phyloP scores from a whole-genome alignment of 2,888 invertebrate genomes.

The Apodemia mormo region DNA sequence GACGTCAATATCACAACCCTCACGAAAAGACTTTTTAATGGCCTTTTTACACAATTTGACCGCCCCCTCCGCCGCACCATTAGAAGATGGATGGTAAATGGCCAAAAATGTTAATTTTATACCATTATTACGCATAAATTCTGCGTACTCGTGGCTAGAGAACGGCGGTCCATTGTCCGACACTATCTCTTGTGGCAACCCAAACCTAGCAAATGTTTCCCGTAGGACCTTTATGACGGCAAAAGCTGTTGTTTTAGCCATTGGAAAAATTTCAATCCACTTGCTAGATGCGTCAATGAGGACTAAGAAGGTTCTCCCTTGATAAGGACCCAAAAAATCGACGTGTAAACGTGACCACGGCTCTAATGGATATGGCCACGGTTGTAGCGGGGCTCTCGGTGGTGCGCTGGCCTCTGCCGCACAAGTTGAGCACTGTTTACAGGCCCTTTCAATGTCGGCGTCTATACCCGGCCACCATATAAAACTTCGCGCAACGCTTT shows the following conservation, averaged over 20 bases:
- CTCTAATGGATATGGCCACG: slow-evolving; percentile 29
- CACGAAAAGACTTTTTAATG: no score
- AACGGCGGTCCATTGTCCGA: not conserved
- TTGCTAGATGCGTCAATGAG: no score
- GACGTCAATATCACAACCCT: no score
- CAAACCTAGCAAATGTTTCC: not conserved
- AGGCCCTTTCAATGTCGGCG: slow-evolving; percentile 33
- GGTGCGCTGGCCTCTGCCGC: slow-evolving; percentile 20
- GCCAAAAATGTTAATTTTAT: no score
- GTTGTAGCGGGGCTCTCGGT: slow-evolving; percentile 29
- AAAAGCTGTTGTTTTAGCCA: no score
- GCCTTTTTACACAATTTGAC: no score
- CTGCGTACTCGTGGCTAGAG: no score
- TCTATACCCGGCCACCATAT: slow-evolving; percentile 40
- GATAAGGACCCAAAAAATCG: slow-evolving; percentile 30
- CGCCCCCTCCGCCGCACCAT: no score
- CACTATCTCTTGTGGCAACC: not conserved
- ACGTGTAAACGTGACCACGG: slow-evolving; percentile 36
- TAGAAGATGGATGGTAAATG: not conserved
- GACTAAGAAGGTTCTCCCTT: no score
- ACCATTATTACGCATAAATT: no score
- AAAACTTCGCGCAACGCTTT: slow-evolving; percentile 35
- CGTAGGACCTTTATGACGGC: no score
- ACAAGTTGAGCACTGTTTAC: slow-evolving; percentile 30
- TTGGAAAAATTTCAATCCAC: no score